phyloP scores from a whole-genome alignment of 1,140 invertebrate genomes.

The Anthonomus grandis region DNA sequence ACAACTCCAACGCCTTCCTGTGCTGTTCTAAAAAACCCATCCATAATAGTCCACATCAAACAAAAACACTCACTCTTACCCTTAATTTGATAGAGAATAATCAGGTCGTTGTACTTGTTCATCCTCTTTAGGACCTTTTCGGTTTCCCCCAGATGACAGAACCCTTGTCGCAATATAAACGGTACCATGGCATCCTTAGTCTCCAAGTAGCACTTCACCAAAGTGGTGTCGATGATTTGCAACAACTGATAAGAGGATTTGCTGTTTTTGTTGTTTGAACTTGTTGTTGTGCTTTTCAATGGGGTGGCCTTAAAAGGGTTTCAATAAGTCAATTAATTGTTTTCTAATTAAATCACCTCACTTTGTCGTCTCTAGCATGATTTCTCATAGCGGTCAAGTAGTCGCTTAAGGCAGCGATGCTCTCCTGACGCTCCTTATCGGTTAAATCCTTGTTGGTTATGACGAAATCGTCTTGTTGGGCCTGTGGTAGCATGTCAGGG shows the following conservation, averaged over 20 bases:
- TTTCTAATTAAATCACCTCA: conserved; percentile 2
- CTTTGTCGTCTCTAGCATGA: conserved; percentile 32
- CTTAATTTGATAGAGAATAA: conserved; percentile 94
- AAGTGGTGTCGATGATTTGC: conserved; percentile 93
- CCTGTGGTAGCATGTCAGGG: conserved; percentile 80
- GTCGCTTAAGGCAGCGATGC: conserved; percentile 82
- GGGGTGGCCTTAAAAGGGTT: conserved; percentile 9
- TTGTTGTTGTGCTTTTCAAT: conserved; percentile 40
- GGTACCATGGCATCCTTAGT: conserved; percentile 93
- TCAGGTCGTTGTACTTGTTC: conserved; percentile 88
- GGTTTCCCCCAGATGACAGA: conserved; percentile 92
- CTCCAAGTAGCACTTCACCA: conserved; percentile 95
- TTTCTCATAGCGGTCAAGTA: conserved; percentile 77
- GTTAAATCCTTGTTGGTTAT: conserved; percentile 61
- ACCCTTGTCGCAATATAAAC: conserved; percentile 86
- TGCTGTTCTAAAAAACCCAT: conserved; percentile 61
- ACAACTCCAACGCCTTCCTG: conserved; percentile 45
- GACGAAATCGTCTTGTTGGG: conserved; percentile 53
- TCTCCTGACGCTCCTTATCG: conserved; percentile 82
- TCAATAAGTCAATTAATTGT: neutral
- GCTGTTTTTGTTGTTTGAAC: conserved; percentile 45
- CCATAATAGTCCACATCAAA: neutral
- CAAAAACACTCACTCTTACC: conserved; percentile 39
- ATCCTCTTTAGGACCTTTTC: conserved; percentile 84
- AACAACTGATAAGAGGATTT: conserved; percentile 60